These are phyloP conservation scores for Parnassius apollo DNA, from an alignment of 2,888 invertebrate genomes.

Conservation along the genomic window DNA sequence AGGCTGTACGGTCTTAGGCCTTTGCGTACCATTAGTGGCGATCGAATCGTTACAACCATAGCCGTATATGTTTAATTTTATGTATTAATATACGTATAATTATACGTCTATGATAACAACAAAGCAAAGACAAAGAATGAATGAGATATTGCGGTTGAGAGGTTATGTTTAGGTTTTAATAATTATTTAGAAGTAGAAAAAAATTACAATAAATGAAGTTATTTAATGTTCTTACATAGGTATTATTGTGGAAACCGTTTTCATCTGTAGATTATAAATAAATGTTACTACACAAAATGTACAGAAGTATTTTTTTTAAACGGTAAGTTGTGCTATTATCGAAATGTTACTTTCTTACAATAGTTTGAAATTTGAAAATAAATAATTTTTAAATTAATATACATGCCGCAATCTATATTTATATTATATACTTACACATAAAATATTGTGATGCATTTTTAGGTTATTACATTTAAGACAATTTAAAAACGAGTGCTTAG, in stretches of 20 bases:
- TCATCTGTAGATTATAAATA: not conserved
- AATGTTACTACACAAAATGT: slow-evolving; percentile 45
- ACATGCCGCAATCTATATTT: no score
- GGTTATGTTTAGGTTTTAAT: slow-evolving; percentile 39
- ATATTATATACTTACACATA: no score
- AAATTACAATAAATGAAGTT: not conserved
- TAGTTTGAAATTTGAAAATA: no score
- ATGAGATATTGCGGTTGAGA: slow-evolving; percentile 21
- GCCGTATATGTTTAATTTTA: no score
- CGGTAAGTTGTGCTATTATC: slow-evolving; percentile 44
- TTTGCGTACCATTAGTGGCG: no score
- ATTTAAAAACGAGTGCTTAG: slow-evolving; percentile 44
- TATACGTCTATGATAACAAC: no score
- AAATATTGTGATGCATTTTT: slow-evolving; percentile 27
- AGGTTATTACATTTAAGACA: slow-evolving; percentile 56
- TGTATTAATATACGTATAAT: no score
- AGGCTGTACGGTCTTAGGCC: no score
- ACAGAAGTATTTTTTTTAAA: slow-evolving; percentile 52
- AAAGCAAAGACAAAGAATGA: no score
- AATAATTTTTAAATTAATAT: no score
- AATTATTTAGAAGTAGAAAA: slow-evolving; percentile 25
- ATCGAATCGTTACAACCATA: no score
- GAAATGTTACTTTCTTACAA: no score
- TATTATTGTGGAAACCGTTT: not conserved
- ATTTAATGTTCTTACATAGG: not conserved